Evolutionary conservation across 2,888 invertebrate genomes (phyloP).

Genomic region (Ditula angustiorana): DNA sequence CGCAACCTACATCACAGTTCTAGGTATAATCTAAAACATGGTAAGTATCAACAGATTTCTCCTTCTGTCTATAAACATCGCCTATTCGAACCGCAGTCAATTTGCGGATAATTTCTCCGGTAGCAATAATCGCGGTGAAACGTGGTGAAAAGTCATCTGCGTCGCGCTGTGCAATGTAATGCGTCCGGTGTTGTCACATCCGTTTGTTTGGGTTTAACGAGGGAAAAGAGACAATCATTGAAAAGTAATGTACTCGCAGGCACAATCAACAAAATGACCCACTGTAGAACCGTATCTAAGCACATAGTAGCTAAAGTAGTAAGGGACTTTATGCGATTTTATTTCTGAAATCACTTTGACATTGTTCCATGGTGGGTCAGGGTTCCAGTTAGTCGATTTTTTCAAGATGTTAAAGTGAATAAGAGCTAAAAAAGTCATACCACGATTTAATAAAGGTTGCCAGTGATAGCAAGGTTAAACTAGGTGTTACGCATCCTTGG

Average conservation of each 20-base stretch:
- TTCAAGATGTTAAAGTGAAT: no score
- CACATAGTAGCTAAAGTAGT: no score
- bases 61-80: constrained; percentile 29
- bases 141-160: constrained; percentile 30
- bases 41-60: constrained; percentile 33
- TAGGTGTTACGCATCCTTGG: no score
- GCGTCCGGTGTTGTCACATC: constrained; percentile 37
- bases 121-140: constrained; percentile 32
- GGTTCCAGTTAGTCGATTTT: no score
- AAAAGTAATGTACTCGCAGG: background rate
- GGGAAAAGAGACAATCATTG: constrained; percentile 28
- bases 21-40: background rate
- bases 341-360: no score
- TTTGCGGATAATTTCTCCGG: constrained; percentile 47
- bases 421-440: no score
- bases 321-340: no score
- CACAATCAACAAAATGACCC: no score
- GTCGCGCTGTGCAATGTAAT: constrained; percentile 22
- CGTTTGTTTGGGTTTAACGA: constrained; percentile 26
- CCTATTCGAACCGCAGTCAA: constrained; percentile 38
- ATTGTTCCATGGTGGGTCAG: no score
- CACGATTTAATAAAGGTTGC: no score
- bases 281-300: no score
- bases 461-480: no score
- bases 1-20: background rate